Evolutionary conservation across 2,797 vertebrate species (phyloP), one percentile per base, ranked within the genome.

Genomic region (Lophotriccus pileatus): DNA sequence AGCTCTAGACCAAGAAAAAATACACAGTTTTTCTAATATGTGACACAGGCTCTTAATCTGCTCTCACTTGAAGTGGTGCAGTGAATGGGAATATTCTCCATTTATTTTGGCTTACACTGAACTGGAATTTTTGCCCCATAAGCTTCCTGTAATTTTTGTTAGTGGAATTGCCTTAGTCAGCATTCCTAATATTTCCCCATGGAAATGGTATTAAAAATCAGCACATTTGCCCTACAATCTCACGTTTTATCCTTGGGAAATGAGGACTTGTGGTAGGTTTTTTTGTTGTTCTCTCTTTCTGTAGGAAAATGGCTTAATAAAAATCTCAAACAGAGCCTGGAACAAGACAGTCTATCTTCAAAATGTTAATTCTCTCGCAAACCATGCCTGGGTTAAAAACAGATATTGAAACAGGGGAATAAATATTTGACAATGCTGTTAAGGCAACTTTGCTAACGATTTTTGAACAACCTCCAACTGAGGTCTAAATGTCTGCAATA

Each of bases 401-500:
- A 96, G 96, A 96, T 92, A 91, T 89, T 69, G 91, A 97, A 96
- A 89, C 88, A 43, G 84, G 94, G 92, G 90, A 94, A 98, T 98
- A 98, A 98, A 96, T 98, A 97, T 98, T 98, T 99, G 99, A 99
- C 99, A 99, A 98, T 97, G 98, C 98, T 95, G 98, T 98, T 98
- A 98, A 98, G 97, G 98, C 98, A 98, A 98, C 98, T 98, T 98
- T 97, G 98, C 98, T 99, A 99, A 99, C 98, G 98, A 99, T 99
- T 99, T 99, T 98, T 98, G 98, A 99, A 98, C 98, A 98, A 98
- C 99, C 99, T 99, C 99, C 98, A 98, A 98, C 99, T 83, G 99
- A 98, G 99, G 98, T 98, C 98, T 99, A 99, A 99, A 99, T 99
- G 99, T 99, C 98, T 98, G 98, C 98, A 97, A 98, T 98, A 98